These are phyloP conservation scores for Arbacia lixula DNA, from an alignment of 53 echinoderm and acorn worm species.

Conservation along the genomic window DNA sequence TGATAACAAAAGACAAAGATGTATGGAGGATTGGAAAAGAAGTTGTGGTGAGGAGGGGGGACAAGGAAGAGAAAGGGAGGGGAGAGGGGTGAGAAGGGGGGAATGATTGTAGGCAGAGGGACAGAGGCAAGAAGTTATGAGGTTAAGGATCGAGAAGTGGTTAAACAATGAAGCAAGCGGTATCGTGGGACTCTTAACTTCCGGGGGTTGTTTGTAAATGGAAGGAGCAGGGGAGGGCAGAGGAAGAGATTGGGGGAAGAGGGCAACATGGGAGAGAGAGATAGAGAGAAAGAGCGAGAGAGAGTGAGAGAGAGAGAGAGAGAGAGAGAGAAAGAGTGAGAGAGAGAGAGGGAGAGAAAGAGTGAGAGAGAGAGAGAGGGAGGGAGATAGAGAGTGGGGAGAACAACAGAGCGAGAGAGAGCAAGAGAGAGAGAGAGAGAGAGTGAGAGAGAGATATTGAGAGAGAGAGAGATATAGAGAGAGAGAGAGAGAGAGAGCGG, in stretches of 20 bases:
- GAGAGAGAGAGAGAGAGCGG: neutral
- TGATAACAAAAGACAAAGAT: neutral
- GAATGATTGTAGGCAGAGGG: neutral
- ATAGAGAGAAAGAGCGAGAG: too few species aligned
- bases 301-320: too few species aligned
- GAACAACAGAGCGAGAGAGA: too few species aligned
- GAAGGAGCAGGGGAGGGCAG: neutral
- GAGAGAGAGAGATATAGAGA: neutral
- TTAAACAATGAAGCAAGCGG: too few species aligned
- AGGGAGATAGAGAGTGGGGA: too few species aligned
- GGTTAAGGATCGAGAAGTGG: too few species aligned
- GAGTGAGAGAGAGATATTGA: neutral
- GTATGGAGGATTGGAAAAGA: neutral
- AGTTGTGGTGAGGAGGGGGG: neutral
- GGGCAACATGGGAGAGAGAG: neutral
- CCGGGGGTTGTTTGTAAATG: too few species aligned
- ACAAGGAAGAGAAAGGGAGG: neutral
- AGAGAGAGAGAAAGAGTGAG: too few species aligned
- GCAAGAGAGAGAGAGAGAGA: too few species aligned
- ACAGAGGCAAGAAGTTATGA: neutral
- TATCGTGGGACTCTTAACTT: too few species aligned
- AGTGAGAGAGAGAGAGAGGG: too few species aligned
- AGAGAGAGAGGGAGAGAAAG: too few species aligned
- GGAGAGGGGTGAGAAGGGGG: neutral
- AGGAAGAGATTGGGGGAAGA: neutral